Percentiles rank a stretch among this genome's conserved stretches.
Conservation (phyloP, 1,140 invertebrate genomes). For the Trachymyrmex cornetzi region DNA sequence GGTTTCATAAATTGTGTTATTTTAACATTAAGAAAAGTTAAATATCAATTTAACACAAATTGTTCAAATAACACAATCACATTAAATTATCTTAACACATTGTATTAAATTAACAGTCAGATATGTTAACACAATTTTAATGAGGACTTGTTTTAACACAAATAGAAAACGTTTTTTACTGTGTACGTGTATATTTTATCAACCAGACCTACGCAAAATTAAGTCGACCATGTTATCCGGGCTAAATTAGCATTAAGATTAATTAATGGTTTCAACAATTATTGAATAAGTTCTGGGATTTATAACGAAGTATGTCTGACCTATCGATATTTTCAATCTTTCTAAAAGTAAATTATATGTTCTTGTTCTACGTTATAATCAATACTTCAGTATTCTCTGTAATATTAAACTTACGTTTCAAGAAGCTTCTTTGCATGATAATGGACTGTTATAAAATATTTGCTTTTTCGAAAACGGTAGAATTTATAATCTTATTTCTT, state of each 20-base stretch:
- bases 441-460: not conserved
- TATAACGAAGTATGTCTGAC: not conserved
- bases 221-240: not conserved
- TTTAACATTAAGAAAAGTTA: no score
- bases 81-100: no score
- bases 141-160: no score
- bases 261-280: not conserved
- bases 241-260: not conserved
- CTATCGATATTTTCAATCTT: not conserved
- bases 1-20: no score
- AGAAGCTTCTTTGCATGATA: not conserved
- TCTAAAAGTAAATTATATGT: not conserved
- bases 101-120: no score
- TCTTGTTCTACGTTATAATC: not conserved
- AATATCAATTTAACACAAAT: no score
- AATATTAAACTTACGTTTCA: slow-evolving; percentile 11
- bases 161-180: no score
- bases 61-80: no score
- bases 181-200: no score
- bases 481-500: not conserved
- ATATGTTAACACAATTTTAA: no score
- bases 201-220: not conserved
- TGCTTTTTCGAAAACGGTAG: not conserved
- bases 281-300: not conserved
- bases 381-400: not conserved